Evolutionary conservation across 2,888 invertebrate species (phyloP), one percentile per base, ranked within the genome.

Genomic region (Phanerotoma sp.): DNA sequence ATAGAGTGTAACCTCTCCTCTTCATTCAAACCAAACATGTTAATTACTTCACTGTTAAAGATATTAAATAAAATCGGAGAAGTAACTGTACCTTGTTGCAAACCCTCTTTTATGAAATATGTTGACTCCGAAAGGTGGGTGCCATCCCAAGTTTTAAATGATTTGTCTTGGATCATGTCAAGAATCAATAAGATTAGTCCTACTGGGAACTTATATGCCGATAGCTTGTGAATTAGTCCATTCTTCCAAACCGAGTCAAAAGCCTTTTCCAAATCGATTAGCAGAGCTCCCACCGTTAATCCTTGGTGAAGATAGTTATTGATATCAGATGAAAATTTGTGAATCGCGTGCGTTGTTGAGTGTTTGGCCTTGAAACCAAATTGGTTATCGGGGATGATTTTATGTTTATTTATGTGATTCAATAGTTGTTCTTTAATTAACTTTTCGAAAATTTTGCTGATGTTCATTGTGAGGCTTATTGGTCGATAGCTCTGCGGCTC

Each of bases 401-500:
- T 50, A 3, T 52, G 18, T 4, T 13, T 28, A 0, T 30, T 2
- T 0, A 47, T 13, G 13, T 48, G 44, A 1, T 22, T n/a, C 0
- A 13, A 5, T 1, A 55, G 18, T 3, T 32, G 22, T 9, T 21
- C 2, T 35, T 58, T 57, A 1, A 59, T 57, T 3, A 58, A 4
- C 5, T 28, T 41, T 49, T 63, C 60, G 25, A 25, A 58, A 1
- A 58, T 45, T 54, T 61, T 61, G 22, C 60, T 58, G 6, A 57
- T 50, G 5, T 28, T 54, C 0, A 40, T 28, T 0, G 60, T 62
- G 0, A 61, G 25, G 15, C 61, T 62, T 6, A 64, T 64, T 4
- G 62, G 62, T 9, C 62, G 9, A n/a, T 61, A 64, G 30, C 62
- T 64, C 0, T 51, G 3, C 1, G 57, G 53, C 2, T 58, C 37